Evolutionary conservation across 1,140 invertebrate genomes (phyloP).

Genomic region (Drosophila equinoxialis): DNA sequence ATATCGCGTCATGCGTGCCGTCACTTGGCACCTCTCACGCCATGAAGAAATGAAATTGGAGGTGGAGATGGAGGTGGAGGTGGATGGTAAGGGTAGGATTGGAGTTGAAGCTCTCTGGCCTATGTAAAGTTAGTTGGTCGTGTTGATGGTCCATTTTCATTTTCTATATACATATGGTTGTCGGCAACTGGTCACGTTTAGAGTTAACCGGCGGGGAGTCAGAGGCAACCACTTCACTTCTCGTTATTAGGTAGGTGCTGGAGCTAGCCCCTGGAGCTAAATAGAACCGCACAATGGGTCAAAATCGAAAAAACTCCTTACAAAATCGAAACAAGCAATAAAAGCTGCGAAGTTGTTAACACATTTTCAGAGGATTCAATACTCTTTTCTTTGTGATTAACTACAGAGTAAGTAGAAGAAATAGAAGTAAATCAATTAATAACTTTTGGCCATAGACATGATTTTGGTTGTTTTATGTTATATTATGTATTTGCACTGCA

Average conservation of each 20-base stretch:
- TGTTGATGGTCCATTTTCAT: slow-evolving; percentile 52
- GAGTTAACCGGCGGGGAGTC: slow-evolving; percentile 26
- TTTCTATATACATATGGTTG: slow-evolving; percentile 39
- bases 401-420: too few relatives aligned
- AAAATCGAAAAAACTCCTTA: not conserved
- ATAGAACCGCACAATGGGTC: not conserved
- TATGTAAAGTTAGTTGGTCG: slow-evolving; percentile 23
- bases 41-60: slow-evolving; percentile 16
- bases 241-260: slow-evolving; percentile 18
- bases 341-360: too few relatives aligned
- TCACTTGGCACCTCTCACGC: slow-evolving; percentile 67
- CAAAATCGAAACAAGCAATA: too few relatives aligned
- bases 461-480: too few relatives aligned
- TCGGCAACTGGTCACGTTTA: slow-evolving; percentile 75
- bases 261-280: not conserved
- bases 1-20: slow-evolving; percentile 70
- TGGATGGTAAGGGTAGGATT: slow-evolving; percentile 8
- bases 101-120: slow-evolving; percentile 28
- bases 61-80: slow-evolving; percentile 25
- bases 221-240: slow-evolving; percentile 5
- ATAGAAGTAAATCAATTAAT: too few relatives aligned
- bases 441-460: too few relatives aligned
- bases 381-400: too few relatives aligned
- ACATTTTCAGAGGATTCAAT: too few relatives aligned
- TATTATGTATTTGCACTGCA: too few relatives aligned